phyloP scores from a whole-genome alignment of 2,113 vertebrate genomes.

The Canis aureus region DNA sequence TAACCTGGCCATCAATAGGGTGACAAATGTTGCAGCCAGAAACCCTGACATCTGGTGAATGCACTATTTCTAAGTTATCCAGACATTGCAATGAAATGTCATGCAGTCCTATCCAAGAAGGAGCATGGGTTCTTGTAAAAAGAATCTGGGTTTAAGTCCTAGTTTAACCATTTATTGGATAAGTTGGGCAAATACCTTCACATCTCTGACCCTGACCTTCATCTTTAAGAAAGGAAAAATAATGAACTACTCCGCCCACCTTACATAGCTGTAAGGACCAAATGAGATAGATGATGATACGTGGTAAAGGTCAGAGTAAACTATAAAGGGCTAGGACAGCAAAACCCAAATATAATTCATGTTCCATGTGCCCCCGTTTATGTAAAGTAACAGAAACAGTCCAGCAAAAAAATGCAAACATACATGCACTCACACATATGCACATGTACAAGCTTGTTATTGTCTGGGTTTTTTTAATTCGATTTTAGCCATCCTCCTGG shows the following conservation, averaged over 20 bases:
- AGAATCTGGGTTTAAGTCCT: background rate
- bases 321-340: background rate
- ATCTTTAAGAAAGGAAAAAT: conserved; percentile 7
- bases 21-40: background rate
- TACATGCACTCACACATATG: background rate
- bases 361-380: background rate
- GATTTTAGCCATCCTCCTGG: background rate
- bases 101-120: background rate
- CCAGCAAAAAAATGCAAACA: background rate
- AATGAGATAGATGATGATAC: background rate
- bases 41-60: background rate
- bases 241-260: background rate
- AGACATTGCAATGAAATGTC: conserved; percentile 12
- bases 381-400: background rate
- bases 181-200: background rate
- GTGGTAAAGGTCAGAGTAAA: background rate
- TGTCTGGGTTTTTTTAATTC: background rate
- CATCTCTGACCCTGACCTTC: background rate
- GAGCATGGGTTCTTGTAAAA: background rate
- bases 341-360: background rate
- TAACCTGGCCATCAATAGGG: background rate
- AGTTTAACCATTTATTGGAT: background rate
- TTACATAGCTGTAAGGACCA: background rate
- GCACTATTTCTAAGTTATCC: background rate
- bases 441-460: background rate